These are phyloP conservation scores for Parthenolecanium corni DNA, from an alignment of 2,888 invertebrate species.

Conservation along the genomic window DNA sequence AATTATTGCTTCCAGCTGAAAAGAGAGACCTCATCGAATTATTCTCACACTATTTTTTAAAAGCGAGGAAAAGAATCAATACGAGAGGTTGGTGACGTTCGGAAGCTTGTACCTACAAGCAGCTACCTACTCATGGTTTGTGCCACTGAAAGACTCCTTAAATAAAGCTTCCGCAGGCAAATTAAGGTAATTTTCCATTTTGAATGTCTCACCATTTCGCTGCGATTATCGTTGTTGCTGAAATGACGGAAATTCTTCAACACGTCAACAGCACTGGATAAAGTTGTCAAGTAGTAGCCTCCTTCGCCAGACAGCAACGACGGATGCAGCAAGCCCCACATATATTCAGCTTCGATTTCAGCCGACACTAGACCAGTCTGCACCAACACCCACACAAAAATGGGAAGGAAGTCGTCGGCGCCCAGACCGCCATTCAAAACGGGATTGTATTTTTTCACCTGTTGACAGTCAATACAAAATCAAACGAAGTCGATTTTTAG, in stretches of 20 bases:
- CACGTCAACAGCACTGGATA: conserved; percentile 84
- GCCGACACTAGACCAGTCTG: conserved; percentile 81
- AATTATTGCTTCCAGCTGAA: no score
- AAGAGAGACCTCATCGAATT: no score
- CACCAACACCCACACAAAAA: conserved; percentile 83
- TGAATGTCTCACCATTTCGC: no score
- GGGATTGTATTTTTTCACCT: conserved; percentile 56
- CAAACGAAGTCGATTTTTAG: no score
- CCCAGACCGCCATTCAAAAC: conserved; percentile 43
- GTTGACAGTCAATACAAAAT: conserved; percentile 29
- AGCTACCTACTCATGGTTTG: no score
- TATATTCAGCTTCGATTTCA: conserved; percentile 90
- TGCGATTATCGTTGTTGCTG: conserved; percentile 21
- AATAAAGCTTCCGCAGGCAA: no score
- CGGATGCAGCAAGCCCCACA: conserved; percentile 84
- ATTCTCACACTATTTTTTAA: no score
- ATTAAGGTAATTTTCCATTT: no score
- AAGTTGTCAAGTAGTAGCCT: conserved; percentile 85
- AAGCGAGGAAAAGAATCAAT: no score
- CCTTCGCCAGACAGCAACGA: conserved; percentile 84
- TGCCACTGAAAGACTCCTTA: no score
- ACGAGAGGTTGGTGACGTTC: no score
- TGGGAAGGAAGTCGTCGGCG: conserved; percentile 80
- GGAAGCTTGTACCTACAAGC: no score
- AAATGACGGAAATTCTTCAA: conserved; percentile 54